Evolutionary conservation across 2,113 vertebrate genomes (phyloP).

Genomic region (Natator depressus): DNA sequence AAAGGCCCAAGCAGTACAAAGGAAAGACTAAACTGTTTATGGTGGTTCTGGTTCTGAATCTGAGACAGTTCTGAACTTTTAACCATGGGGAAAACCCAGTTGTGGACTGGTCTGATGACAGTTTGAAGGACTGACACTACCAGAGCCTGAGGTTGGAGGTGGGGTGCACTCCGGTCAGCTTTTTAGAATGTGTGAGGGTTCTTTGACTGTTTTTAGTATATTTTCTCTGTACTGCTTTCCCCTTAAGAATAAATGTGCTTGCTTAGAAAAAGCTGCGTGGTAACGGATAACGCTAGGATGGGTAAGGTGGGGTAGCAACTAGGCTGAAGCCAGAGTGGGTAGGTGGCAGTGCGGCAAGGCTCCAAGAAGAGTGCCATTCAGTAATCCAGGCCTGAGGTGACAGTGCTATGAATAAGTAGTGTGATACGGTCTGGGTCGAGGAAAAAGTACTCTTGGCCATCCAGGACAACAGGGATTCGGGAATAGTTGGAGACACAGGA

Average conservation of each 20-base stretch:
- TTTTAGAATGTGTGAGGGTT: background rate
- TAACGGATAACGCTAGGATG: background rate
- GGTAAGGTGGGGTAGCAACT: background rate
- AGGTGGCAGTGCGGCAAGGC: background rate
- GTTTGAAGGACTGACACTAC: background rate
- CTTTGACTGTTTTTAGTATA: background rate
- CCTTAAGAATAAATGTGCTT: background rate
- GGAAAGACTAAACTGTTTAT: background rate
- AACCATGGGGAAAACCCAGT: background rate
- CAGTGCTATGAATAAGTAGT: background rate
- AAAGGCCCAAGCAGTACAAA: background rate
- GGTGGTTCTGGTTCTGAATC: background rate
- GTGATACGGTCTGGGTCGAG: background rate
- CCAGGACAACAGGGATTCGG: background rate
- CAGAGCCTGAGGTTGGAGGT: background rate
- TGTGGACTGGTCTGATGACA: background rate
- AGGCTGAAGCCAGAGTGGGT: background rate
- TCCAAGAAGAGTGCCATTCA: background rate
- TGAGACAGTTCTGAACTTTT: background rate
- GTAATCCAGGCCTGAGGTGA: background rate
- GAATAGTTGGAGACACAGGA: background rate
- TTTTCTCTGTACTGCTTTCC: background rate
- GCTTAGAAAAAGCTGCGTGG: background rate
- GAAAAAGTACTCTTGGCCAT: background rate
- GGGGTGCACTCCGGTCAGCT: background rate